Evolutionary conservation across 2,888 invertebrate genomes (phyloP).

Genomic region (Pammene fasciana): DNA sequence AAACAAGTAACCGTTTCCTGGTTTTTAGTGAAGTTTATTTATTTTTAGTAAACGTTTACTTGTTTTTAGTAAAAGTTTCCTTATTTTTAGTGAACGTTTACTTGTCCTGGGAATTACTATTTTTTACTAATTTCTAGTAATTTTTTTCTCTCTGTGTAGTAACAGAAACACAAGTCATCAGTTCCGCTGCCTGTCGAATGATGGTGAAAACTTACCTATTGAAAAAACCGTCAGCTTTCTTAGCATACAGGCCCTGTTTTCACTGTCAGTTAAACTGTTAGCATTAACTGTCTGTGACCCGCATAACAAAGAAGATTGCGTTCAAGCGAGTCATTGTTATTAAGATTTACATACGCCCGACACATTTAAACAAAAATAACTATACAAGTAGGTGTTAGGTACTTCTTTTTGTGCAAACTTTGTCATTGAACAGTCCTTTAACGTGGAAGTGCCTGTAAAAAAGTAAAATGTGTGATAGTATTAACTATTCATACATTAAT

Average conservation of each 20-base stretch:
- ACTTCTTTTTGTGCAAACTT: slow-evolving; percentile 9
- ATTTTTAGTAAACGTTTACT: too few relatives aligned
- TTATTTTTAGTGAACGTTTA: too few relatives aligned
- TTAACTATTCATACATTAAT: neutral
- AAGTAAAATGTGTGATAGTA: neutral
- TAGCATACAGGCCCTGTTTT: slow-evolving; percentile 20
- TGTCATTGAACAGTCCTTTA: neutral
- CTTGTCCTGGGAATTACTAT: too few relatives aligned
- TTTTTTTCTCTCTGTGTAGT: neutral
- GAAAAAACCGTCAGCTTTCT: slow-evolving; percentile 14
- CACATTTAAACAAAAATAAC: slow-evolving; percentile 13
- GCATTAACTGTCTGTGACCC: slow-evolving; percentile 21
- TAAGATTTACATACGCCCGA: slow-evolving; percentile 12
- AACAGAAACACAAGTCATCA: slow-evolving; percentile 1
- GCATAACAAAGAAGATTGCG: slow-evolving; percentile 29
- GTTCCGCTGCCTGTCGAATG: slow-evolving; percentile 21
- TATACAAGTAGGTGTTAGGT: neutral
- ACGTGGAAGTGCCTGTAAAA: slow-evolving; percentile 1
- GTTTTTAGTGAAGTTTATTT: too few relatives aligned
- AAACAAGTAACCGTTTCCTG: too few relatives aligned
- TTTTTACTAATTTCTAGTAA: too few relatives aligned
- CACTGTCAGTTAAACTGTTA: slow-evolving; percentile 24
- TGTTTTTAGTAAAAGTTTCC: too few relatives aligned
- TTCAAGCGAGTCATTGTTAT: slow-evolving; percentile 21
- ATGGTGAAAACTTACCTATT: slow-evolving; percentile 19